Evolutionary conservation across 1,140 invertebrate species (phyloP).

Genomic region (Caerostris darwini): DNA sequence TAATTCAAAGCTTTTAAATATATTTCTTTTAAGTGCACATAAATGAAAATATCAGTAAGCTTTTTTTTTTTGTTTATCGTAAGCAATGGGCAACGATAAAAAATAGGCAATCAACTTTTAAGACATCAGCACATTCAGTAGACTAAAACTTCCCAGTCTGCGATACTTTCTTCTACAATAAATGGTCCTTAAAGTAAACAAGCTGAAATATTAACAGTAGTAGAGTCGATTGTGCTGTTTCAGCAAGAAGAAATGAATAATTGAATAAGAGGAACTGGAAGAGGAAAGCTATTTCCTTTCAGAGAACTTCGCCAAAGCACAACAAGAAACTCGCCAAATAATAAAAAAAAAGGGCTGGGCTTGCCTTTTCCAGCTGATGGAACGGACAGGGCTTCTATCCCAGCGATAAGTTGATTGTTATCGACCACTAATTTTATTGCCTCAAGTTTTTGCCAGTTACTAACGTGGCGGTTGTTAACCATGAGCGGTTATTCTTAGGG

Average conservation of each 20-base stretch:
- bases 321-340: neutral
- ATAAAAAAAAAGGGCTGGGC: neutral
- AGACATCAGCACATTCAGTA: too few relatives aligned
- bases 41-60: too few relatives aligned
- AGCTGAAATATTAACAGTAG: neutral
- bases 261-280: neutral
- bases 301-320: neutral
- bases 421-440: conserved; percentile 36
- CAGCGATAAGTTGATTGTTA: conserved; percentile 19
- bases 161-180: neutral
- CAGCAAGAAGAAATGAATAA: conserved; percentile 32
- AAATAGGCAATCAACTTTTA: too few relatives aligned
- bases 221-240: neutral
- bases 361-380: neutral
- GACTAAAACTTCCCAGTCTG: too few relatives aligned
- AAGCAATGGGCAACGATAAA: too few relatives aligned
- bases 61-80: too few relatives aligned
- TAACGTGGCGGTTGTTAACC: neutral
- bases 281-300: neutral
- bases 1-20: too few relatives aligned
- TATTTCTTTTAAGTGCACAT: too few relatives aligned
- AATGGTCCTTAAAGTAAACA: neutral
- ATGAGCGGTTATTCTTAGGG: neutral
- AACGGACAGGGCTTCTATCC: neutral
- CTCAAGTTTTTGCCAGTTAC: neutral